Evolutionary conservation across 2,888 invertebrate species (phyloP), one percentile per base, ranked within the genome.

Genomic region (Geotrupes spiniger): DNA sequence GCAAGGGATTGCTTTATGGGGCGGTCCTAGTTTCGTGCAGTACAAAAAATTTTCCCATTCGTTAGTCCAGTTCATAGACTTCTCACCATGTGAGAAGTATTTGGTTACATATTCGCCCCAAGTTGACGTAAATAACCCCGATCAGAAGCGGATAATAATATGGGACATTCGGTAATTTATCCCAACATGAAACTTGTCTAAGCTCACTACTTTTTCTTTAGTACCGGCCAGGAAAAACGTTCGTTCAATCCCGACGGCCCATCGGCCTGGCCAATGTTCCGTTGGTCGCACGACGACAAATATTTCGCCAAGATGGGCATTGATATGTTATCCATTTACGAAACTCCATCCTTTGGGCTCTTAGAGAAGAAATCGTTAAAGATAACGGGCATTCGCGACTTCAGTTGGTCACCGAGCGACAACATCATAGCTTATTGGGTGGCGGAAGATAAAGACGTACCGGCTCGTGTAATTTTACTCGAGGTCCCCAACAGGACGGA

Each of bases 351-450:
- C 11, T 98, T 98, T 72, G 92, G 89, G 51, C 76, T 99, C 45
- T 76, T 96, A 4, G 96, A 97, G 52, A 92, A 95, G 72, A 96
- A 96, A 69, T 92, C 94, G 55, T 86, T 98, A 48, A 96, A 94
- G 71, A 87, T 92, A 33, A 80, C 84, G 4, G 92, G 92, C 29
- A 91, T 94, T 62, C 78, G 92, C 57, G 95, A 96, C 66, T 98
- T 99, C 75, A 89, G 89, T 60, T 99, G 99, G 98, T 98, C 97
- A 0, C 98, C 99, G 0, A 90, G 95, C 0, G 95, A 97, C 70
- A 97, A 96, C 68, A 81, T 91, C 26, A 82, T 99, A 37, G 97
- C 97, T 0, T 99, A 96, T 73, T 99, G 98, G 96, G 95, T 97
- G 2, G 94, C 96, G 1, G 99, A 99, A 75, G 89, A 93, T 67